A percentile compares a stretch with the other conserved stretches of the same genome.
phyloP scores from a whole-genome alignment of 2,113 vertebrate species.

The Eolophus roseicapilla region DNA sequence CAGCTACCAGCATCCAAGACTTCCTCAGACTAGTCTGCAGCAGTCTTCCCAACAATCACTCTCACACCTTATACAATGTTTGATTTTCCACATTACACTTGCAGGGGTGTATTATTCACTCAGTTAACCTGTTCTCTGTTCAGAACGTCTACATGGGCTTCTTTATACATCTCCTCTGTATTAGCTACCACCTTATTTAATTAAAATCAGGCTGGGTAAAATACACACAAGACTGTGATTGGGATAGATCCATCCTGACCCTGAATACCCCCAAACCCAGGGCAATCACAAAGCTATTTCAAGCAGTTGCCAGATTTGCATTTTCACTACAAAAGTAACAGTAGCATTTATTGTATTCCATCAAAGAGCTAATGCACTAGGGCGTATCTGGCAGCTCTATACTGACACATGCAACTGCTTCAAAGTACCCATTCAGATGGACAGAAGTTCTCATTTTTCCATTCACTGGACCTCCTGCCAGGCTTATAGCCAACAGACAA shows the following conservation, averaged over 20 bases:
- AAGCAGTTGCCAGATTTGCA: background rate
- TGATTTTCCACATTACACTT: background rate
- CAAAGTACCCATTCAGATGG: background rate
- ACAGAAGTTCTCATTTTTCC: constrained; percentile 40
- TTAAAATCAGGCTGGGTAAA: background rate
- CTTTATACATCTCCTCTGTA: background rate
- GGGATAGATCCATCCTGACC: background rate
- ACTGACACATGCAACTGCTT: constrained; percentile 25
- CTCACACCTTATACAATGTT: background rate
- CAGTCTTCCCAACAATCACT: background rate
- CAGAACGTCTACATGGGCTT: background rate
- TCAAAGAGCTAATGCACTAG: background rate
- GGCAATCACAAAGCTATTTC: background rate
- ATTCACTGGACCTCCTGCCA: constrained; percentile 43
- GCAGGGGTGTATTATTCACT: background rate
- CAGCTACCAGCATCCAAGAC: background rate
- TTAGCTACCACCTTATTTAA: background rate
- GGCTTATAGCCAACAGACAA: constrained; percentile 46
- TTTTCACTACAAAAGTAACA: constrained; percentile 12
- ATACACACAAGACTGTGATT: background rate
- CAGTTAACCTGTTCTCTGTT: background rate
- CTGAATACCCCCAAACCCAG: background rate
- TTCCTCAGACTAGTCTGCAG: background rate
- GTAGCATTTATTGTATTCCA: constrained; percentile 5
- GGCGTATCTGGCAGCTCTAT: constrained; percentile 26